Percentiles rank a stretch among this genome's conserved stretches.
Conservation (phyloP, 2,797 vertebrate species). For the Rousettus madagascariensis region DNA sequence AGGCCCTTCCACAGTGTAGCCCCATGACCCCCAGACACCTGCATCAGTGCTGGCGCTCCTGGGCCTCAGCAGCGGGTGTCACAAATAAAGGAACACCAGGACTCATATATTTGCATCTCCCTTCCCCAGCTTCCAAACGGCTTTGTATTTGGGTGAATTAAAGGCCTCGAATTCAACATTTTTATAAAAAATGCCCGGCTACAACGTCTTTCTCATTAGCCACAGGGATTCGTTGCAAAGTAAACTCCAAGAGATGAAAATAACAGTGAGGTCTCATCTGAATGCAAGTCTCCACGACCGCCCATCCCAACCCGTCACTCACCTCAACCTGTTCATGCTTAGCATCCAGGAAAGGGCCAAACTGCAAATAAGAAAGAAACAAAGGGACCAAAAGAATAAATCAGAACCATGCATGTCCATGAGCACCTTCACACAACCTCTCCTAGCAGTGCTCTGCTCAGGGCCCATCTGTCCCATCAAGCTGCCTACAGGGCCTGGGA, state of each 20-base stretch:
- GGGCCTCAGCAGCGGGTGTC: fast-evolving
- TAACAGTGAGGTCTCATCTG: fast-evolving
- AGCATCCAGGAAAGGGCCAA: slow-evolving; percentile 95
- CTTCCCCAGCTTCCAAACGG: not conserved
- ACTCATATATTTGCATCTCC: not conserved
- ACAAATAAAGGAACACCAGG: not conserved
- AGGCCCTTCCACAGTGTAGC: not conserved
- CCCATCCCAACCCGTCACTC: not conserved
- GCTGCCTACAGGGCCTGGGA: not conserved
- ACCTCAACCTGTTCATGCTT: slow-evolving; percentile 97
- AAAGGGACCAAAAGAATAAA: not conserved
- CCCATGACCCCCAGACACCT: fast-evolving
- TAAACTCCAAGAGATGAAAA: not conserved
- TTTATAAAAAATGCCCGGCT: not conserved
- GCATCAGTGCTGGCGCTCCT: too few relatives aligned
- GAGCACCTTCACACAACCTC: not conserved
- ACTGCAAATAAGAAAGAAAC: slow-evolving; percentile 80
- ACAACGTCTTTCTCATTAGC: not conserved
- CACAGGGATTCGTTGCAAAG: not conserved
- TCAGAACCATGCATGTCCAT: not conserved
- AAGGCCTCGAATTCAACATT: not conserved
- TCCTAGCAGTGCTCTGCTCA: not conserved
- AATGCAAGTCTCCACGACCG: not conserved
- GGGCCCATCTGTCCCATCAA: not conserved
- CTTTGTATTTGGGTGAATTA: not conserved